Base-by-base conservation (phyloP, 2,888 invertebrate species). In the Pyrocoelia pectoralis region DNA sequence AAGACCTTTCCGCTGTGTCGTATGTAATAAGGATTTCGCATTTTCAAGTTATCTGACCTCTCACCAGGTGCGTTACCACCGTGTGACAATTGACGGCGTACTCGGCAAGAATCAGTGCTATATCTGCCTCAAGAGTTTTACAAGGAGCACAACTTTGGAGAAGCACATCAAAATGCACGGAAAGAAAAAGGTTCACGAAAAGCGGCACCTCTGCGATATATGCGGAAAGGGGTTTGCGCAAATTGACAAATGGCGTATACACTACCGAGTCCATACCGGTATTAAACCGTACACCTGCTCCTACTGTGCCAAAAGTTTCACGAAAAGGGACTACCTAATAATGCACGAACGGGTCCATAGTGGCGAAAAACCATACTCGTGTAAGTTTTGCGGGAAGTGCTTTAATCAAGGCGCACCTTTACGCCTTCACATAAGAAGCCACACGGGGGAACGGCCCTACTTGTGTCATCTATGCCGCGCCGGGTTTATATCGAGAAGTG, bases 261-360 rank as follows among this genome's bases (percentile, higher is more conserved):
- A 80, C 53, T 75, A 76, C 52, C 70, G 78, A 13, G 76, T 76
- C 18, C 80, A 79, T 63, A 79, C 77, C 0, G 80, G 79, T 0
- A 73, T 75, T 40, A 78, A 77, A 64, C 79, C 79, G 2, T 79
- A 74, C 57, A 71, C 73, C 15, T 63, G 63, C 9, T 68, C 72
- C 0, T 76, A 77, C 46, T 80, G 80, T 60, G 72, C 70, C 52
- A 80, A 80, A 60, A 73, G 76, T 55, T 80, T 80, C 53, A 79
- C 76, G n/a, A 78, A 78, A 54, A 69, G 70, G 14, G 77, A 78
- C 57, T 77, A 87, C 78, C 77, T 88, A 70, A 84, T 85, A 15
- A 79, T 86, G 70, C 87, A 88, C 80, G 86, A 86, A 79, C 81
- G 87, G 43, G 85, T 86, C 52, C 87, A 88, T 78, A 85, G 84